Evolutionary conservation across 2,113 vertebrate species (phyloP).

Genomic region (Melospiza melodia): DNA sequence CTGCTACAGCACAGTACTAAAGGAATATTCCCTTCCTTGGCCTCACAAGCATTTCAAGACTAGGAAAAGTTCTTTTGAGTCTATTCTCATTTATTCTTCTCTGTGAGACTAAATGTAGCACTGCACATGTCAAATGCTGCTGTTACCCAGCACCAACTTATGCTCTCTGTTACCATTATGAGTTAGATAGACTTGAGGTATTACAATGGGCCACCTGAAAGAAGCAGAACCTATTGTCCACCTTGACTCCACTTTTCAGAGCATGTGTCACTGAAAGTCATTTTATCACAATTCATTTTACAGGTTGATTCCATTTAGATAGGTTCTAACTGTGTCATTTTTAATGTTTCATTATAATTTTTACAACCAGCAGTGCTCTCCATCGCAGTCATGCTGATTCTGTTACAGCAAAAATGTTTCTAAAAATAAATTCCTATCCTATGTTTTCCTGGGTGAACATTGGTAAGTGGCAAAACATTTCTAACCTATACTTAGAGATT

Average conservation of each 20-base stretch:
- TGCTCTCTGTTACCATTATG: neutral
- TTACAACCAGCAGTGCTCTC: conserved; percentile 30
- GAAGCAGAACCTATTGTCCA: neutral
- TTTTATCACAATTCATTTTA: neutral
- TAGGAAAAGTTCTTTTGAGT: neutral
- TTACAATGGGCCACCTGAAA: conserved; percentile 16
- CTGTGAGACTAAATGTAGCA: neutral
- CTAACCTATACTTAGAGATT: neutral
- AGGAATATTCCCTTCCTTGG: neutral
- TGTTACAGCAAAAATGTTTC: conserved; percentile 50
- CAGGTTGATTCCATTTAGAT: conserved; percentile 49
- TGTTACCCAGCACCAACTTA: neutral
- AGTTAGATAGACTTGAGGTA: neutral
- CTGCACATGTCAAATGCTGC: neutral
- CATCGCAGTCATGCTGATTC: conserved; percentile 55
- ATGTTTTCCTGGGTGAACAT: conserved; percentile 6
- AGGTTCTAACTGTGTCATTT: conserved; percentile 46
- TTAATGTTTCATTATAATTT: conserved; percentile 54
- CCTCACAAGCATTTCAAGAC: neutral
- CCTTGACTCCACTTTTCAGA: conserved; percentile 7
- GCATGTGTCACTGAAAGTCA: neutral
- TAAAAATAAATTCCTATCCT: conserved; percentile 66
- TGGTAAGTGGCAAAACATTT: conserved; percentile 24
- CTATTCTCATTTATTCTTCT: neutral
- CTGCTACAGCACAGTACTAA: neutral